Conservation (phyloP, 2,113 vertebrate species). For the Sylvilagus bachmani region DNA sequence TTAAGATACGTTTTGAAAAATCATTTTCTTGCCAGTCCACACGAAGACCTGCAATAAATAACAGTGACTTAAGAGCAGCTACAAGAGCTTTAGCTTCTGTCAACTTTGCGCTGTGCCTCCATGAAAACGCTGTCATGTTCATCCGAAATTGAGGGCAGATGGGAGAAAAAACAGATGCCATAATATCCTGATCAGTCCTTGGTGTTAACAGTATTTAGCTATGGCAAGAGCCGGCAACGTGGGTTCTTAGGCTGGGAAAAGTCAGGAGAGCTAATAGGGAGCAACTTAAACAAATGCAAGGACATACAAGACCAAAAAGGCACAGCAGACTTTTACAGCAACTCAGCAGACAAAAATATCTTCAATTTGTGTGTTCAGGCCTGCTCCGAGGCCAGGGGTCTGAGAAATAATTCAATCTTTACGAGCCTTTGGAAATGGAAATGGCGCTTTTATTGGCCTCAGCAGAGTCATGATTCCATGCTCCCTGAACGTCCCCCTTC, state of each 20-base stretch:
- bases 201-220: slow-evolving; percentile 35
- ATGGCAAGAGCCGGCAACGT: neutral
- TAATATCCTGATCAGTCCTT: slow-evolving; percentile 28
- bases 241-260: slow-evolving; percentile 35
- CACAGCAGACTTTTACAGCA: slow-evolving; percentile 8
- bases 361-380: slow-evolving; percentile 63
- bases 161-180: neutral
- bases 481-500: slow-evolving; percentile 44
- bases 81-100: neutral
- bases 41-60: slow-evolving; percentile 91
- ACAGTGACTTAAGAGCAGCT: neutral
- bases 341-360: slow-evolving; percentile 53
- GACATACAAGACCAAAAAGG: neutral
- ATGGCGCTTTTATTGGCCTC: slow-evolving; percentile 74
- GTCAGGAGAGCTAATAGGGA: neutral
- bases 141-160: slow-evolving; percentile 38
- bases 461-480: slow-evolving; percentile 60
- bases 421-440: slow-evolving; percentile 72
- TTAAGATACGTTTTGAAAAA: slow-evolving; percentile 93
- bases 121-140: slow-evolving; percentile 62
- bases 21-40: slow-evolving; percentile 96
- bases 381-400: slow-evolving; percentile 69
- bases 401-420: slow-evolving; percentile 76
- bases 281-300: slow-evolving; percentile 22
- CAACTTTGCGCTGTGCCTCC: slow-evolving; percentile 36